These are phyloP conservation scores for Panzeria rudis DNA, from an alignment of 2,888 invertebrate genomes.

Conservation along the genomic window DNA sequence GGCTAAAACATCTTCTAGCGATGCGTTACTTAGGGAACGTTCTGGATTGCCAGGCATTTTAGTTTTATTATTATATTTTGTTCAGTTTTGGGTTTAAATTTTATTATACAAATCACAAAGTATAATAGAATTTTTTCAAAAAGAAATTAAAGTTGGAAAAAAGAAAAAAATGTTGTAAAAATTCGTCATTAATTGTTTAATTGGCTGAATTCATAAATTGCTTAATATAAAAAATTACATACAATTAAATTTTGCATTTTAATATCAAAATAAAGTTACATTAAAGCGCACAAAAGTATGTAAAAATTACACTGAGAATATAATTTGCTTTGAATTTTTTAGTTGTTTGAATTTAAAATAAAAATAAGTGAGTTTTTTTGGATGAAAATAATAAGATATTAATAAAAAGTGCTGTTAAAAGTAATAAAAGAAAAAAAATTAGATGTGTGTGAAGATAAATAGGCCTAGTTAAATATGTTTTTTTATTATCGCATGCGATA, in stretches of 20 bases:
- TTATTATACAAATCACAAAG: slow-evolving; percentile 46
- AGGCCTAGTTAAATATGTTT: too few relatives aligned
- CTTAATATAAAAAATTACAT: slow-evolving; percentile 25
- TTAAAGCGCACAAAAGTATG: slow-evolving; percentile 57
- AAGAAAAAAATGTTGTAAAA: slow-evolving; percentile 60
- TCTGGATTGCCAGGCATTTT: slow-evolving; percentile 80
- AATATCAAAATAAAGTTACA: slow-evolving; percentile 57
- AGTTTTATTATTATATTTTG: slow-evolving; percentile 19
- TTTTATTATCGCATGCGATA: too few relatives aligned
- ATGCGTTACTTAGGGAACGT: slow-evolving; percentile 91
- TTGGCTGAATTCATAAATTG: background rate
- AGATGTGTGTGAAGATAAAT: background rate
- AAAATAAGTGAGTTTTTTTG: background rate
- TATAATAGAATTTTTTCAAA: slow-evolving; percentile 2
- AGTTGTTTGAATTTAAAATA: background rate
- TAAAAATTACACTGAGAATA: slow-evolving; percentile 70
- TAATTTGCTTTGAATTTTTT: slow-evolving; percentile 27
- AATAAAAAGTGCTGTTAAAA: background rate
- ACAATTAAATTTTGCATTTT: slow-evolving; percentile 51
- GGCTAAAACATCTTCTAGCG: slow-evolving; percentile 96
- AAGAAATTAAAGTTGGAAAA: slow-evolving; percentile 35
- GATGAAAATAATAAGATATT: background rate
- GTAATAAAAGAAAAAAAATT: background rate
- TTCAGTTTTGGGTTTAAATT: background rate
- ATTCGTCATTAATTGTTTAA: slow-evolving; percentile 48